phyloP scores from a whole-genome alignment of 1,140 invertebrate species.

The Papilio xuthus region DNA sequence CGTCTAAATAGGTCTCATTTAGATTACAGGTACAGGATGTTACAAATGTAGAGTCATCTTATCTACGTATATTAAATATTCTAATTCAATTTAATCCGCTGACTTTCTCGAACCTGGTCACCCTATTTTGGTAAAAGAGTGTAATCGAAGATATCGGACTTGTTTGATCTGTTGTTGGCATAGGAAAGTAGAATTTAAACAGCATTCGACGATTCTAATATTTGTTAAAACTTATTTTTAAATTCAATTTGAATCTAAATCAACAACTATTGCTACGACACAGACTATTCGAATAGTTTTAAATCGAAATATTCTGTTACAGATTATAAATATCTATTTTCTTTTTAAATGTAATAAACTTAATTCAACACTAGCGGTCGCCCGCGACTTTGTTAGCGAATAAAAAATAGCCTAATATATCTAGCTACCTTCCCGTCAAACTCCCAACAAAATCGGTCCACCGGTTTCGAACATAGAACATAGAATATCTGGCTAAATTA shows the following conservation, averaged over 20 bases:
- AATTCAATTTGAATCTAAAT: constrained; percentile 28
- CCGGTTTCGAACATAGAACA: too few relatives aligned
- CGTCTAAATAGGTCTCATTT: too few relatives aligned
- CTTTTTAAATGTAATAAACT: too few relatives aligned
- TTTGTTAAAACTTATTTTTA: too few relatives aligned
- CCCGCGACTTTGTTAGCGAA: too few relatives aligned
- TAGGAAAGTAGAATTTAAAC: constrained; percentile 52
- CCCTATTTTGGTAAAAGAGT: constrained; percentile 45
- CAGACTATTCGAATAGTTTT: not conserved
- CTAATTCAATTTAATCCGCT: not conserved
- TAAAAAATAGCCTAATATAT: too few relatives aligned
- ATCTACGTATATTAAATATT: too few relatives aligned
- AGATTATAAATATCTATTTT: not conserved
- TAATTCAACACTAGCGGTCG: too few relatives aligned
- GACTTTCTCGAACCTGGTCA: not conserved
- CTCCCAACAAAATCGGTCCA: too few relatives aligned
- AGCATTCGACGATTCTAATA: constrained; percentile 40
- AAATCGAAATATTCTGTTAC: not conserved
- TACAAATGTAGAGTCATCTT: too few relatives aligned
- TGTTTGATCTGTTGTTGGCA: constrained; percentile 50
- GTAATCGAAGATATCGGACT: constrained; percentile 50
- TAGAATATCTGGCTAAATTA: not conserved
- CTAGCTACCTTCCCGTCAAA: too few relatives aligned
- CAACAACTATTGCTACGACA: not conserved
- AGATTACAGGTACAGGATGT: too few relatives aligned